Evolutionary conservation across 1,140 invertebrate species (phyloP).

Genomic region (Musca vetustissima): DNA sequence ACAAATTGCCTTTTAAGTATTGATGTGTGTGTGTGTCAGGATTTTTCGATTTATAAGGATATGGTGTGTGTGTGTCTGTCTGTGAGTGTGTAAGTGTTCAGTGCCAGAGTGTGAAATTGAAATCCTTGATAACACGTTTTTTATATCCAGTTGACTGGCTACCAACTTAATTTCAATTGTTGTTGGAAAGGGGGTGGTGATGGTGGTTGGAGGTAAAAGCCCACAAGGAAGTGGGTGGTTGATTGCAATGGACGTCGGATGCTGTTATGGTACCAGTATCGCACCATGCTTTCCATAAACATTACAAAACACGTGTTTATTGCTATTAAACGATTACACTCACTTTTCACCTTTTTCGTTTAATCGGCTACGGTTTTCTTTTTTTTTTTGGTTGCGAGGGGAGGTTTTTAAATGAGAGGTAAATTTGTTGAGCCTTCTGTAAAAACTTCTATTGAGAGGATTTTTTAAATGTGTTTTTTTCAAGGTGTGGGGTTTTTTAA

Average conservation of each 20-base stretch:
- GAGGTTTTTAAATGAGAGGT: no score
- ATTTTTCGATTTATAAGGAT: no score
- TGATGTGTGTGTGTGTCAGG: no score
- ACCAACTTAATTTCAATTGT: conserved; percentile 3
- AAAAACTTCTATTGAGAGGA: no score
- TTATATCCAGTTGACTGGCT: background rate
- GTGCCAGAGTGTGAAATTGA: conserved; percentile 17
- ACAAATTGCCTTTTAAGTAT: background rate
- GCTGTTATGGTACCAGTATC: background rate
- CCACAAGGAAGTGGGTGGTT: conserved; percentile 8
- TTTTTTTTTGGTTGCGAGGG: no score
- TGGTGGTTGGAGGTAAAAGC: background rate
- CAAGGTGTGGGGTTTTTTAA: no score
- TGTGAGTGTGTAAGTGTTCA: no score
- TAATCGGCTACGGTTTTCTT: background rate
- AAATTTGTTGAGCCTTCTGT: no score
- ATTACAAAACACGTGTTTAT: conserved; percentile 32
- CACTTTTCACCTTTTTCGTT: background rate
- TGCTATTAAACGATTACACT: conserved; percentile 25
- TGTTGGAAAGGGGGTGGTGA: background rate
- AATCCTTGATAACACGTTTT: conserved; percentile 13
- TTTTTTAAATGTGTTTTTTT: no score
- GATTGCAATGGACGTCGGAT: background rate
- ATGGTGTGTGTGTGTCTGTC: no score
- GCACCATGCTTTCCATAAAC: background rate